Evolutionary conservation across 2,888 invertebrate genomes (phyloP).

Genomic region (Craniophora ligustri): DNA sequence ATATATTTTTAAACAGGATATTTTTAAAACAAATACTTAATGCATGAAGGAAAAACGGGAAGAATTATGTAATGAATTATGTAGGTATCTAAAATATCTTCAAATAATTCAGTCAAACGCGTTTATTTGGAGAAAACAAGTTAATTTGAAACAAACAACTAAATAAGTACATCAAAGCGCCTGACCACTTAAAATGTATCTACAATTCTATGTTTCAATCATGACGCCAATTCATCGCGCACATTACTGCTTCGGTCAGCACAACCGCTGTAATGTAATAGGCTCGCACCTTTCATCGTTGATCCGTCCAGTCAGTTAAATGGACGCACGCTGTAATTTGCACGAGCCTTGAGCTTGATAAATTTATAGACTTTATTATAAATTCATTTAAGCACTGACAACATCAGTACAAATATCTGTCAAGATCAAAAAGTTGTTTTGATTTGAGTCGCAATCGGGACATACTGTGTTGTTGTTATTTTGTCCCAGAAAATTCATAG

Average conservation of each 20-base stretch:
- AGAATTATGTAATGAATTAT: no score
- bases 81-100: no score
- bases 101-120: not conserved
- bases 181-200: no score
- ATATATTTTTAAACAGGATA: no score
- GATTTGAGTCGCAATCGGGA: not conserved
- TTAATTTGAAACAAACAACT: slow-evolving; percentile 18
- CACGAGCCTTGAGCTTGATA: not conserved
- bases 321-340: no score
- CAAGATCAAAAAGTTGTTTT: not conserved
- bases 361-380: slow-evolving; percentile 3
- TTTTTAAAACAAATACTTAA: no score
- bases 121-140: not conserved
- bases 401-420: not conserved
- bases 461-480: slow-evolving; percentile 11
- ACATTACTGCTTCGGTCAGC: not conserved
- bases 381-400: slow-evolving; percentile 1
- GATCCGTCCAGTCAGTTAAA: no score
- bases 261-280: no score
- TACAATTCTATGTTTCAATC: slow-evolving; percentile 16
- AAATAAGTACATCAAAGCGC: not conserved
- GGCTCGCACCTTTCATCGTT: not conserved
- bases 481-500: no score
- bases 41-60: no score
- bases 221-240: not conserved